Evolutionary conservation across 2,113 vertebrate species (phyloP).

Genomic region (Brachypteracias leptosomus): DNA sequence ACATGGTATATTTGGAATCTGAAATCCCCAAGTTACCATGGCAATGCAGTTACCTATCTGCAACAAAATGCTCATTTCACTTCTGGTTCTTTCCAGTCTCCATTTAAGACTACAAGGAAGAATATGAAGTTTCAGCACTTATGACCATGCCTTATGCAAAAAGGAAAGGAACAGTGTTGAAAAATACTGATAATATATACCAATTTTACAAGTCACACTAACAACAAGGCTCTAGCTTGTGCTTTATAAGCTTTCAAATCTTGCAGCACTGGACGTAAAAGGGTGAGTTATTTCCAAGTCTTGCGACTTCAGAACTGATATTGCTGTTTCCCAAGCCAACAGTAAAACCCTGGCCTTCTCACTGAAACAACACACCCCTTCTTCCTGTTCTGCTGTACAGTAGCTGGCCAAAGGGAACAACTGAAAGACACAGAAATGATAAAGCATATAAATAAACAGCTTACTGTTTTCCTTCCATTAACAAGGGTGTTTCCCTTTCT

Average conservation of each 20-base stretch:
- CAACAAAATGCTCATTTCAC: not conserved
- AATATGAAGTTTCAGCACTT: not conserved
- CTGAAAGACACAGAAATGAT: not conserved
- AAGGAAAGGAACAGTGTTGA: not conserved
- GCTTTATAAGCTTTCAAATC: not conserved
- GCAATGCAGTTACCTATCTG: conserved; percentile 35
- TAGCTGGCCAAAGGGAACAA: not conserved
- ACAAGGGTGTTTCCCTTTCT: rapidly evolving
- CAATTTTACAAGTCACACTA: not conserved
- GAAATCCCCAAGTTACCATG: conserved; percentile 21
- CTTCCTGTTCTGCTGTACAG: rapidly evolving
- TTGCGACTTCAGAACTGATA: not conserved
- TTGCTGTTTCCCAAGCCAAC: not conserved
- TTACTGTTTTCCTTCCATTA: not conserved
- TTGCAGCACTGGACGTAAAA: not conserved
- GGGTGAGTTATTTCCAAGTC: not conserved
- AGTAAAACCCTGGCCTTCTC: not conserved
- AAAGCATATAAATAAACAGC: not conserved
- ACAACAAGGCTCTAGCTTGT: not conserved
- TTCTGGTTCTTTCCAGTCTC: not conserved
- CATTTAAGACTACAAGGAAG: not conserved
- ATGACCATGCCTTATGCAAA: not conserved
- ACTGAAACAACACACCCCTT: not conserved
- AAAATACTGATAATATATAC: not conserved
- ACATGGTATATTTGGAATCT: not conserved